Base-by-base conservation (phyloP, 2,888 invertebrate genomes). In the Drepana falcataria region DNA sequence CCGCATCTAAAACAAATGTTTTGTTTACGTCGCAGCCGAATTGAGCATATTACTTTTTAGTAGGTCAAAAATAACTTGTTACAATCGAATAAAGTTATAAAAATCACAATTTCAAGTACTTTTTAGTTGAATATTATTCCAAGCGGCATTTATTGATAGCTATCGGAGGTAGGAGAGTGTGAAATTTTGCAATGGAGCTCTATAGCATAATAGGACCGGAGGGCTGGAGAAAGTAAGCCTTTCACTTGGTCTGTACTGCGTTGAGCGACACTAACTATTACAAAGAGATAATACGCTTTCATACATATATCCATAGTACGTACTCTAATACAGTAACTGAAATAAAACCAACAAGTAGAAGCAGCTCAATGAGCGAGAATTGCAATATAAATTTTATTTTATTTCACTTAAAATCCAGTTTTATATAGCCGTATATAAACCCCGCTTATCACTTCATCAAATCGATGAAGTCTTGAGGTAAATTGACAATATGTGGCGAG, bases 141-240 rank as follows among this genome's bases (percentile, higher is more conserved):
- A 21, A 21, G 21, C 21, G 21, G 21, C 21, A 21, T 21, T 21
- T 83, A 85, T 78, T 77, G 81, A 84, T 84, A 82, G 78, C 69
- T 79, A 81, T 77, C 73, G 73, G 65, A 69, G 75, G 71, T 75
- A 71, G 80, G 77, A 73, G 78, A 80, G 84, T 85, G 89, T 84
- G 83, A 87, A 86, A 84, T 85, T 87, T 83, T 81, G 87, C 86
- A 83, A 83, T 79, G 81, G 77, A 21, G 75, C 75, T 73, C 75
- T 74, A 78, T 75, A 74, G 77, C 73, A 74, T 73, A 67, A 68
- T 78, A 87, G 85, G 86, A 85, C 85, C 84, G 76, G 70, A 89
- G 90, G 89, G 90, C 85, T 77, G 76, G 88, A 84, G 90, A 91
- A 91, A 91, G 91, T 82, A 68, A 65, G 83, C 86, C 90, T 90